Percentiles rank a stretch among this genome's conserved stretches.
phyloP scores from a whole-genome alignment of 1,140 invertebrate genomes.

The Tetragnatha versicolor region DNA sequence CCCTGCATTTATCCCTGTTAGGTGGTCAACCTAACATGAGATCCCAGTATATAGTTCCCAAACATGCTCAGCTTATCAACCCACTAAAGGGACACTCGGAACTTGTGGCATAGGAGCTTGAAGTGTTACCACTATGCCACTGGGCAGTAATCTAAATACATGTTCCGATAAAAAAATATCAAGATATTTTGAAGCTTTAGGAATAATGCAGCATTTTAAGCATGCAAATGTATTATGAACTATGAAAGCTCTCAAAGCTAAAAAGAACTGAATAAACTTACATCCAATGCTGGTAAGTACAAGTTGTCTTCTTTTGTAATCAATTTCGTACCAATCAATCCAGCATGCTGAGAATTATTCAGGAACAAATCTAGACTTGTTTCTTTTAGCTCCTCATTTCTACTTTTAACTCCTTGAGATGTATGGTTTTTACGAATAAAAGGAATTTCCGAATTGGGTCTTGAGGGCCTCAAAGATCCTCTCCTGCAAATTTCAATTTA shows the following conservation, averaged over 20 bases:
- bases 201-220: neutral
- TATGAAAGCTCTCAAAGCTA: neutral
- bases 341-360: neutral
- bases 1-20: too few species aligned
- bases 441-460: constrained; percentile 36
- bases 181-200: neutral
- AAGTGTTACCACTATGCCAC: neutral
- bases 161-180: neutral
- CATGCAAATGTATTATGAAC: neutral
- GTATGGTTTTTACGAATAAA: constrained; percentile 16
- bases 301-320: neutral
- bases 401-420: neutral
- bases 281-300: constrained; percentile 28
- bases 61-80: too few species aligned
- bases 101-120: neutral
- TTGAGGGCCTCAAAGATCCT: neutral
- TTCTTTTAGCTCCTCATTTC: neutral
- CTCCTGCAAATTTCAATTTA: neutral
- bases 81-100: too few species aligned
- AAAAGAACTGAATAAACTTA: neutral
- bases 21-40: too few species aligned
- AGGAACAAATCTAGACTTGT: neutral
- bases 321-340: neutral
- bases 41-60: too few species aligned
- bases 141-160: neutral